phyloP scores from a whole-genome alignment of 1,140 invertebrate genomes.

The Notospermus geniculatus region DNA sequence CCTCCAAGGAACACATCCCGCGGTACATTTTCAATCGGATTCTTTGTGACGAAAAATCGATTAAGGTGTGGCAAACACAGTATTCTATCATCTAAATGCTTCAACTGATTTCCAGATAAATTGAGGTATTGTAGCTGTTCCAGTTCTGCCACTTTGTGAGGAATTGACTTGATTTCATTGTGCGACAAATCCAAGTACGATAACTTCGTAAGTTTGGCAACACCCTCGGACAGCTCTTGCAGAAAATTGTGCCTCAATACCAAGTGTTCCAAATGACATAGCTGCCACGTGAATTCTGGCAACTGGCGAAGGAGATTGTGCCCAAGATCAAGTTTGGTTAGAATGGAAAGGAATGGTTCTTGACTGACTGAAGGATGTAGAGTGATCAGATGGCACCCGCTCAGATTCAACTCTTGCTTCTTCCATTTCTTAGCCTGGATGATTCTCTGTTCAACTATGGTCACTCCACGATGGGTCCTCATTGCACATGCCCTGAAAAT shows the following conservation, averaged over 20 bases:
- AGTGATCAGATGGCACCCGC: neutral
- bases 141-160: neutral
- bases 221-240: neutral
- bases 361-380: neutral
- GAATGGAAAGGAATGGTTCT: neutral
- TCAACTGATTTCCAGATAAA: conserved; percentile 9
- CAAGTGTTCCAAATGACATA: neutral
- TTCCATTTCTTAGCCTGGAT: conserved; percentile 13
- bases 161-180: conserved; percentile 2
- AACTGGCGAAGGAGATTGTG: conserved; percentile 5
- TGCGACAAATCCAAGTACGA: conserved; percentile 2
- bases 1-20: conserved; percentile 7
- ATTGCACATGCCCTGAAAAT: too few species aligned
- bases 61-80: neutral
- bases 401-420: conserved; percentile 4
- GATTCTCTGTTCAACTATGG: neutral
- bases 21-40: conserved; percentile 11
- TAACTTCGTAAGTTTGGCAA: neutral
- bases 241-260: neutral
- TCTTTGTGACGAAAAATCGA: conserved; percentile 7
- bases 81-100: neutral
- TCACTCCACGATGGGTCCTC: neutral
- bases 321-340: conserved; percentile 6
- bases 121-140: neutral
- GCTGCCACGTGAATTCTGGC: neutral